Evolutionary conservation across 2,113 vertebrate genomes (phyloP), one percentile per base, ranked within the genome.

Genomic region (Urocynchramus pylzowi): DNA sequence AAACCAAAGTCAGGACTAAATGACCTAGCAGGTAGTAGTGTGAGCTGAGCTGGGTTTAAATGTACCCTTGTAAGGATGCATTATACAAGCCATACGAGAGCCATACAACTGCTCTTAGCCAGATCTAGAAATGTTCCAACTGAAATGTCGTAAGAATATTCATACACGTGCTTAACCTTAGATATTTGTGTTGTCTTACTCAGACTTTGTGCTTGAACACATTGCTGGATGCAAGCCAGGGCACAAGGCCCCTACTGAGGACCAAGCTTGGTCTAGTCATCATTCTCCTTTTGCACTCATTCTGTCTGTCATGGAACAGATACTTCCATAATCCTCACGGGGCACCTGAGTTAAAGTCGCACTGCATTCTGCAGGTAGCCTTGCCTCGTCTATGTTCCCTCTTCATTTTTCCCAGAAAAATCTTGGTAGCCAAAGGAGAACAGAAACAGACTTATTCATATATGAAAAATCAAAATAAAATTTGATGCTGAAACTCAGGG

Each of bases 51-150:
- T 49, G 14, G 28, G 30, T 42, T 67, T 82, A 67, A 35, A 21
- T 0, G 1, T 33, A 47, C 14, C 9, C 1, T 0, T 7, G 8
- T 21, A 57, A 77, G 59, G n/a, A n/a, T n/a, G n/a, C n/a, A n/a
- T n/a, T n/a, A n/a, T n/a, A n/a, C n/a, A n/a, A n/a, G n/a, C n/a
- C n/a, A n/a, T n/a, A n/a, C n/a, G n/a, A n/a, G n/a, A 74, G 13
- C 16, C 13, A 28, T 16, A 20, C 15, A 37, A 22, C 17, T 1
- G 0, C 19, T 71, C 12, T 60, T 57, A 70, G 15, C 10, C 37
- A 70, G 35, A 20, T 57, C 71, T 77, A 60, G 18, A 41, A 47
- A 53, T 64, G 18, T 57, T 77, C 71, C 50, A 73, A 16, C 3
- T 1, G 3, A 85, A 87, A 53, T 57, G 15, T 31, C 3, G 3